Percentiles rank a stretch among this genome's conserved stretches.
Evolutionary conservation across 2,797 vertebrate genomes (phyloP).

Genomic region (Syngnathus rostellatus): DNA sequence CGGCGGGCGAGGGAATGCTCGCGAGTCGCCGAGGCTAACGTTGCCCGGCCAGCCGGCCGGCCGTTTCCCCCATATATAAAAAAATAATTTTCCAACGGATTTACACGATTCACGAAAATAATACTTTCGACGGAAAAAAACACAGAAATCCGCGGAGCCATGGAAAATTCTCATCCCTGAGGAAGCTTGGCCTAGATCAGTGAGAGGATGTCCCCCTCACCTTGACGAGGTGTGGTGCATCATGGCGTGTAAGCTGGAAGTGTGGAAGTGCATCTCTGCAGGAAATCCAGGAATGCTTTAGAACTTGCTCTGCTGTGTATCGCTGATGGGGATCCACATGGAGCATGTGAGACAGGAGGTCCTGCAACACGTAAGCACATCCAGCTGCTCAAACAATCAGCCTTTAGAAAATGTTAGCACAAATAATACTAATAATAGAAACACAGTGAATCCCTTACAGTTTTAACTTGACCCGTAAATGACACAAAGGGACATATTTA

Average conservation of each 20-base stretch:
- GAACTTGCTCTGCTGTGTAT: constrained; percentile 89
- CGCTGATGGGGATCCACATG: constrained; percentile 94
- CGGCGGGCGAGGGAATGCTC: too few relatives aligned
- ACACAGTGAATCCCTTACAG: background rate
- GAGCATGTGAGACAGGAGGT: constrained; percentile 94
- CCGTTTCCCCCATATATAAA: too few relatives aligned
- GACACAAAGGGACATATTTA: background rate
- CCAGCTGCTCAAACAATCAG: background rate
- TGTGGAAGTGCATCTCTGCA: constrained; percentile 85
- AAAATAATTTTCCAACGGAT: too few relatives aligned
- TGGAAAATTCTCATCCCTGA: too few relatives aligned
- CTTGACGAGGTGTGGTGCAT: constrained; percentile 85
- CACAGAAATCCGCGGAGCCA: too few relatives aligned
- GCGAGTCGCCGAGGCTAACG: too few relatives aligned
- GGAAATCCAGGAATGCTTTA: constrained; percentile 95
- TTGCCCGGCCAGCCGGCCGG: too few relatives aligned
- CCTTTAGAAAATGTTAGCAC: background rate
- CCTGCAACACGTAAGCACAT: constrained; percentile 59
- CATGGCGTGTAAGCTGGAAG: constrained; percentile 87
- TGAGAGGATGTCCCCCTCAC: constrained; percentile 50
- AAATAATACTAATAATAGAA: background rate
- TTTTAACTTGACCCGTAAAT: background rate
- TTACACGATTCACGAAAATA: too few relatives aligned
- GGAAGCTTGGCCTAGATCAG: too few relatives aligned
- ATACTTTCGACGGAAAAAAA: too few relatives aligned